Evolutionary conservation across 1,140 invertebrate species (phyloP).

Genomic region (Chelonus insularis): DNA sequence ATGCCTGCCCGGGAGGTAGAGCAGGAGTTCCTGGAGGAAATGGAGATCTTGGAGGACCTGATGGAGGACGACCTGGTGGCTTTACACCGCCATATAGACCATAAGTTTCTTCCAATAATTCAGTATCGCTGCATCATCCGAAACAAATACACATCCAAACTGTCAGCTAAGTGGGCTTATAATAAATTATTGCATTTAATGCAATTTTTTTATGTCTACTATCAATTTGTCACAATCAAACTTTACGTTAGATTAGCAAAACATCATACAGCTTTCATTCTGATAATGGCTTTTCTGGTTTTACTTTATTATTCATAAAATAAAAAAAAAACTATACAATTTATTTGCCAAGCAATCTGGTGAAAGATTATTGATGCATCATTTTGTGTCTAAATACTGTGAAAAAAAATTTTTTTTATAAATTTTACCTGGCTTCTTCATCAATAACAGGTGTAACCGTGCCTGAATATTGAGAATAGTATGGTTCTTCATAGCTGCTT

Average conservation of each 20-base stretch:
- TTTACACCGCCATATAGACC: constrained; percentile 74
- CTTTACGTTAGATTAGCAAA: too few species aligned
- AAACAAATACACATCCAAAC: constrained; percentile 51
- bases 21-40: constrained; percentile 58
- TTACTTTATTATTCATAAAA: too few species aligned
- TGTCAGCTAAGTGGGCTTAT: constrained; percentile 37
- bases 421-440: constrained; percentile 83
- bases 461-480: constrained; percentile 80
- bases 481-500: constrained; percentile 79
- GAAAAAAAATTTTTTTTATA: too few species aligned
- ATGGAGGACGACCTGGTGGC: constrained; percentile 65
- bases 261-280: too few species aligned
- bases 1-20: constrained; percentile 60
- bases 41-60: constrained; percentile 59
- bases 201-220: neutral
- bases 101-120: constrained; percentile 77
- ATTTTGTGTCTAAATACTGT: too few species aligned
- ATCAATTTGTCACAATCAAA: too few species aligned
- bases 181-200: neutral
- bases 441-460: constrained; percentile 87
- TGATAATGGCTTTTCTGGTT: too few species aligned
- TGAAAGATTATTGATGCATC: too few species aligned
- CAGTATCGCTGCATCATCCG: constrained; percentile 67
- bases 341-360: too few species aligned
- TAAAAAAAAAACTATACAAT: too few species aligned